Evolutionary conservation across 2,888 invertebrate genomes (phyloP).

Genomic region (Steinernema carpocapsae): DNA sequence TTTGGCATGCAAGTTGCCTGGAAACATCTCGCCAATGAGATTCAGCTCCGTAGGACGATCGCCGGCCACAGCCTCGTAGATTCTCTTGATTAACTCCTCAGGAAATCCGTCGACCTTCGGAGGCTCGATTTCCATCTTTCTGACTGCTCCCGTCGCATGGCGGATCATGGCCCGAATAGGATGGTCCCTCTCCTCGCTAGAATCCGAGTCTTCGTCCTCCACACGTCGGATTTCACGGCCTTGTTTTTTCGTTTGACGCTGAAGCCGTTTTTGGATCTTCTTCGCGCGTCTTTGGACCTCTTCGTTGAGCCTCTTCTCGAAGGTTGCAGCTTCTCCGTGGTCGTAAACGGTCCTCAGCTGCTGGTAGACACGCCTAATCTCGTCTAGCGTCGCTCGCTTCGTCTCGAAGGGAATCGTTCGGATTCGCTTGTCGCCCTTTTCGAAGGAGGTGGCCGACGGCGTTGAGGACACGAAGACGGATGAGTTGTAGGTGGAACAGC

Average conservation of each 20-base stretch:
- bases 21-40: neutral
- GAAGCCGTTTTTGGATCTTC: conserved; percentile 4
- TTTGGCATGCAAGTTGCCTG: neutral
- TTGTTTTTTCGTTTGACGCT: neutral
- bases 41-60: conserved; percentile 2
- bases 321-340: neutral
- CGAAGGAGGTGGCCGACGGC: neutral
- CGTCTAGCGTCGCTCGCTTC: neutral
- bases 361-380: conserved; percentile 2
- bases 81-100: conserved; percentile 2
- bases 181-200: neutral
- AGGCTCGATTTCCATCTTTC: neutral
- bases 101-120: conserved; percentile 5
- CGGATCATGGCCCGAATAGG: neutral
- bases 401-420: neutral
- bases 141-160: neutral
- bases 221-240: neutral
- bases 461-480: neutral
- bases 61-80: neutral
- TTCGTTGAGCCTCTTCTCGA: neutral
- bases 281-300: neutral
- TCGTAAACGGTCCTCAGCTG: neutral
- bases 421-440: neutral
- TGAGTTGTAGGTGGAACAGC: conserved; percentile 4
- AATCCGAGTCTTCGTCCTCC: conserved; percentile 1